Conservation (phyloP, 2,113 vertebrate species). For the Ifrita kowaldi region DNA sequence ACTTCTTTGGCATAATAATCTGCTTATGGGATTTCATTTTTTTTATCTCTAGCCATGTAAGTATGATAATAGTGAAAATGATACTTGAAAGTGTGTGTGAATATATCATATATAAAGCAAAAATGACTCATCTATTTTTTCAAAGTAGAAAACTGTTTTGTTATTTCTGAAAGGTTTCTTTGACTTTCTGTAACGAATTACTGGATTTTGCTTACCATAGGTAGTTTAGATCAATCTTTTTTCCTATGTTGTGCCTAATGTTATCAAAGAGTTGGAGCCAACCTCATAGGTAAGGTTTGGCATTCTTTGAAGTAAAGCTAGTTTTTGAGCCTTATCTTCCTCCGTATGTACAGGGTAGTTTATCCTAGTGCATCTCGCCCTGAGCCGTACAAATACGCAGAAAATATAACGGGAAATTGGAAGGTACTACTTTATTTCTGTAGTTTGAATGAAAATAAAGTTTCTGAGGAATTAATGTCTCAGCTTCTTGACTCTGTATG, state of each 20-base stretch:
- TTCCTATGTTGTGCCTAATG: constrained; percentile 36
- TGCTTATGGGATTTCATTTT: constrained; percentile 1
- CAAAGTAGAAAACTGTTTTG: constrained; percentile 11
- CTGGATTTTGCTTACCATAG: constrained; percentile 1
- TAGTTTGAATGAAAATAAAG: constrained; percentile 66
- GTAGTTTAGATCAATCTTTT: not conserved
- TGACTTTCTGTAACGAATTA: constrained; percentile 26
- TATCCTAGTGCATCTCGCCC: not conserved
- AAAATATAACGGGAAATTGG: constrained; percentile 10
- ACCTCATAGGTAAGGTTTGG: not conserved
- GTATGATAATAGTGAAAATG: constrained; percentile 39
- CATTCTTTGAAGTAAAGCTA: not conserved
- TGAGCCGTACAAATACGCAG: not conserved
- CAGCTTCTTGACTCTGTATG: constrained; percentile 43
- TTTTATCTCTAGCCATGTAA: constrained; percentile 35
- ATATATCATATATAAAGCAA: constrained; percentile 45
- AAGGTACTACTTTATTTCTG: constrained; percentile 59
- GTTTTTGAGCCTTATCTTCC: constrained; percentile 44
- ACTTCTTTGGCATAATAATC: not conserved
- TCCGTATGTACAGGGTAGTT: not conserved
- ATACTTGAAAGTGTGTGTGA: constrained; percentile 59
- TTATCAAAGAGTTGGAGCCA: constrained; percentile 16
- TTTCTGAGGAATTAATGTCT: constrained; percentile 54
- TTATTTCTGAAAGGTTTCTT: constrained; percentile 40
- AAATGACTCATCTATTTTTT: constrained; percentile 56